phyloP scores from a whole-genome alignment of 2,888 invertebrate species.

The Agrochola lychnidis region DNA sequence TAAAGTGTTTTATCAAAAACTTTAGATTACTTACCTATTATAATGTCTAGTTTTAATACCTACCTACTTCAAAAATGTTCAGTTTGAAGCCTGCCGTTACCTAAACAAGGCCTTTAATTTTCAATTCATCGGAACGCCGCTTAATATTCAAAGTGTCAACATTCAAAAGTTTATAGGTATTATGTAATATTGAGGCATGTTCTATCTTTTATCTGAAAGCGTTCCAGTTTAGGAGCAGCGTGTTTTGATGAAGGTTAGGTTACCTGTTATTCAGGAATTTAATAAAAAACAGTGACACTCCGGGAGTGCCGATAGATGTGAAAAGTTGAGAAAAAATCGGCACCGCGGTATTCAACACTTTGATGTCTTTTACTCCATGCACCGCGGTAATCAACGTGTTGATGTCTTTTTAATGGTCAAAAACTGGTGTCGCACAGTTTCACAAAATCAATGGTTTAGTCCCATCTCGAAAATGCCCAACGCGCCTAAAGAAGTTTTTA shows the following conservation, averaged over 20 bases:
- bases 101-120: constrained; percentile 41
- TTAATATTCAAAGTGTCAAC: constrained; percentile 47
- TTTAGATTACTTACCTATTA: too few species aligned
- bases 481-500: too few species aligned
- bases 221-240: constrained; percentile 19
- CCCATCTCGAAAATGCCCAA: too few species aligned
- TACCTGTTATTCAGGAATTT: background rate
- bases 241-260: constrained; percentile 15
- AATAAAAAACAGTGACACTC: background rate
- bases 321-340: too few species aligned
- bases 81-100: constrained; percentile 1
- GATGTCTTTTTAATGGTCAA: too few species aligned
- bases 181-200: constrained; percentile 34
- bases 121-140: constrained; percentile 27
- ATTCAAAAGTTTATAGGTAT: constrained; percentile 41
- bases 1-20: too few species aligned
- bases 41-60: background rate
- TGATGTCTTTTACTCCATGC: too few species aligned
- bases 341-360: too few species aligned
- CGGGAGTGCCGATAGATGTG: too few species aligned
- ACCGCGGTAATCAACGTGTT: too few species aligned
- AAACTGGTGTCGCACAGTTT: too few species aligned
- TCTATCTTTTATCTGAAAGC: constrained; percentile 54
- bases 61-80: constrained; percentile 13
- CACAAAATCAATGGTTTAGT: too few species aligned